phyloP scores from a whole-genome alignment of 2,797 vertebrate species.

The Anas acuta region DNA sequence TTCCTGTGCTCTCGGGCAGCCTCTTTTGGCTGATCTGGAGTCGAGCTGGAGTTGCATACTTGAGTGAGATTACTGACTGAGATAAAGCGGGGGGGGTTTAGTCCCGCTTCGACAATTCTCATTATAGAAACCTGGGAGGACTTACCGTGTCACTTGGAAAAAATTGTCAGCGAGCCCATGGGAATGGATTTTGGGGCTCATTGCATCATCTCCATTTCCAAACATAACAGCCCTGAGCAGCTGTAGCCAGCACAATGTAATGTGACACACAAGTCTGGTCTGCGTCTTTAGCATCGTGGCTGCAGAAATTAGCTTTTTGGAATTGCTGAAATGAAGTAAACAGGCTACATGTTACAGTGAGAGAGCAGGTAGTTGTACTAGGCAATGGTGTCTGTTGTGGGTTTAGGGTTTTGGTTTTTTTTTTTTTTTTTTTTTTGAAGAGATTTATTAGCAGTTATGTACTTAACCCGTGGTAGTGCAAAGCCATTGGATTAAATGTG shows the following conservation, averaged over 20 bases:
- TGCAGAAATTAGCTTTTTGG: slow-evolving; percentile 4
- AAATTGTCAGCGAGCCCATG: background rate
- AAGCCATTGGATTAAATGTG: background rate
- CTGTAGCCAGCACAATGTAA: slow-evolving; percentile 1
- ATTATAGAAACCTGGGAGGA: slow-evolving; percentile 30
- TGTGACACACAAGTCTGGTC: slow-evolving; percentile 6
- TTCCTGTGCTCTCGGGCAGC: slow-evolving; percentile 39
- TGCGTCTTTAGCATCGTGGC: slow-evolving; percentile 5
- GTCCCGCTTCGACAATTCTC: slow-evolving; percentile 36
- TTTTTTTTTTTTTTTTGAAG: background rate
- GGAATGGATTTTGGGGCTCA: slow-evolving; percentile 36
- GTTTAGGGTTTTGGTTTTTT: too few species aligned
- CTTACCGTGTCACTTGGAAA: slow-evolving; percentile 48
- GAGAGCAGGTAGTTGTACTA: background rate
- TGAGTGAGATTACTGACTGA: slow-evolving; percentile 19
- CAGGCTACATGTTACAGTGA: background rate
- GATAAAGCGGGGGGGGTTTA: slow-evolving; percentile 40
- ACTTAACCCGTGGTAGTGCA: background rate
- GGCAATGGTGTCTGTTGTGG: background rate
- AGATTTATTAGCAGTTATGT: background rate
- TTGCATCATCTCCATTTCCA: background rate
- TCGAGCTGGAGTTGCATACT: slow-evolving; percentile 27
- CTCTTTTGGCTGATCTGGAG: slow-evolving; percentile 36
- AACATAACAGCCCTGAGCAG: slow-evolving; percentile 3
- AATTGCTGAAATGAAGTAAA: background rate